Base-by-base conservation (phyloP, 1,140 invertebrate genomes). In the Pseudomyrmex concolor region DNA sequence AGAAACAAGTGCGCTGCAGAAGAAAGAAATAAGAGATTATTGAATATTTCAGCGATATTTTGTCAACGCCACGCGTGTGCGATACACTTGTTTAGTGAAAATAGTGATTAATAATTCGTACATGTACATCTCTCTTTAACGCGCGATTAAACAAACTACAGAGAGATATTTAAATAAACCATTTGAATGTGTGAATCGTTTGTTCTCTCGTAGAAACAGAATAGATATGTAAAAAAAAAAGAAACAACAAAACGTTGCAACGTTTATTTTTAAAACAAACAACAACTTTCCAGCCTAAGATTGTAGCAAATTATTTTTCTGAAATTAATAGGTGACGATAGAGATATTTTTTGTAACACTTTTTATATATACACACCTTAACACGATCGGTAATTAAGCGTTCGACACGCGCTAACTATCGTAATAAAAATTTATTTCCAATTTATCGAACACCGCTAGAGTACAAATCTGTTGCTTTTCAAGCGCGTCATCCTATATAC, bases 181-280 rank as follows among this genome's bases (percentile, higher is more conserved):
- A 15, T 68, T 25, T 54, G 9, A 51, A 68, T 2, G 7, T 34
- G 7, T 9, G 8, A 54, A 25, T 22, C 2, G 66, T 25, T 51
- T 17, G 48, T 34, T 54, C 22, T 54, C 22, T 2, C 12, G 17
- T 10, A 15, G 3, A n/a, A 8, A 62, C 55, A 45, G 13, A 17
- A 12, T 62, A 60, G 10, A 25, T 60, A 48, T 2, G 15, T n/a
- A 22, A 22, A 45, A 43, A 7, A 34, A 34, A 34, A 34, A 34
- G 0, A 5, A 34, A 34, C n/a, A n/a, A 34, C 0, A 25, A 25
- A 34, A 34, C 34, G 34, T 73, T 60, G 45, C 19, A 25, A 48
- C 7, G 34, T 17, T 68, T 68, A 43, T 34, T 62, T 74, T 73
- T 22, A n/a, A 60, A 25, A 50, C 62, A 48, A 19, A 73, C 12